phyloP scores from a whole-genome alignment of 2,888 invertebrate species.

The Spialia ferax region DNA sequence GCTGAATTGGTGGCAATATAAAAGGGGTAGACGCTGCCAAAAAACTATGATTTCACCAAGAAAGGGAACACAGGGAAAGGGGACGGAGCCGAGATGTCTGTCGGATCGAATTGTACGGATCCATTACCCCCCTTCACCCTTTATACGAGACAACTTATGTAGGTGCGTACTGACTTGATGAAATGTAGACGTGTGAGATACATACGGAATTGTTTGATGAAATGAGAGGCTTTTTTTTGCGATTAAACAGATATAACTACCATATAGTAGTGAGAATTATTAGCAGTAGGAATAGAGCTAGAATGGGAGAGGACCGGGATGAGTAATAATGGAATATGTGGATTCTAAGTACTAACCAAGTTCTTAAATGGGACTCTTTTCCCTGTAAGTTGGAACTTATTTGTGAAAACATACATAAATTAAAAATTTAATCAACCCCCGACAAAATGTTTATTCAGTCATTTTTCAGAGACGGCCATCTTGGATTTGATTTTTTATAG shows the following conservation, averaged over 20 bases:
- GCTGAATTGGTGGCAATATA: constrained; percentile 36
- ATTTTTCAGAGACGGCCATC: too few species aligned
- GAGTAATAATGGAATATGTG: too few species aligned
- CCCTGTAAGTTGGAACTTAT: too few species aligned
- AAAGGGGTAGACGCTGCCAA: constrained; percentile 31
- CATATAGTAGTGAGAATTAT: too few species aligned
- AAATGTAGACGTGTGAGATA: not conserved
- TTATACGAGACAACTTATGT: constrained; percentile 2
- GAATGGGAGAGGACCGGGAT: too few species aligned
- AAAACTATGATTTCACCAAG: constrained; percentile 31
- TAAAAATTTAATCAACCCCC: too few species aligned
- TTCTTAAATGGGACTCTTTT: too few species aligned
- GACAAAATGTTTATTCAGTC: too few species aligned
- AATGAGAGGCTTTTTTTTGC: not conserved
- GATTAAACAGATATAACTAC: not conserved
- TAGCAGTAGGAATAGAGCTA: too few species aligned
- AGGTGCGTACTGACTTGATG: not conserved
- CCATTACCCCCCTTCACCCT: constrained; percentile 7
- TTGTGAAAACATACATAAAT: too few species aligned
- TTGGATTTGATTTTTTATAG: too few species aligned
- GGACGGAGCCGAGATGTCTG: constrained; percentile 4
- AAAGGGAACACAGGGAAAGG: not conserved
- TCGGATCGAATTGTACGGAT: constrained; percentile 7
- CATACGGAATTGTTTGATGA: constrained; percentile 1
- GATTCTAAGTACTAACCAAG: too few species aligned